These are phyloP conservation scores for Passer domesticus DNA, from an alignment of 2,113 vertebrate species.

Conservation along the genomic window DNA sequence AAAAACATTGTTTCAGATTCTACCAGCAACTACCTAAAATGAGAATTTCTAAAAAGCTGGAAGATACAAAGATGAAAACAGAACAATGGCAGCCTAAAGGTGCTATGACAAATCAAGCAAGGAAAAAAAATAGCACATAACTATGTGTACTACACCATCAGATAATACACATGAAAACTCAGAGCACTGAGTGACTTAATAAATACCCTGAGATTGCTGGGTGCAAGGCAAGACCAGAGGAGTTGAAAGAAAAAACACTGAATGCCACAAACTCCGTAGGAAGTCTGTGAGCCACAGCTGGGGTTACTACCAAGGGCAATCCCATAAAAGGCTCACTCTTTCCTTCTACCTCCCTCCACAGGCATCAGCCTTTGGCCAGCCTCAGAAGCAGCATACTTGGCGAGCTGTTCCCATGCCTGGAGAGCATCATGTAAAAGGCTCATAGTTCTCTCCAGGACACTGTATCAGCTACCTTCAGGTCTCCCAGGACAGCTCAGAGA, in stretches of 20 bases:
- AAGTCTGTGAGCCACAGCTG: neutral
- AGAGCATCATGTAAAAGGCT: neutral
- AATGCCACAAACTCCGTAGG: neutral
- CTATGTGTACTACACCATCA: neutral
- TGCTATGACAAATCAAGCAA: neutral
- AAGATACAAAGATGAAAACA: neutral
- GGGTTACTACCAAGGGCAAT: neutral
- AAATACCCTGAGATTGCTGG: neutral
- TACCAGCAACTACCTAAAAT: neutral
- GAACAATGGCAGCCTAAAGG: neutral
- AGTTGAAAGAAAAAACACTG: neutral
- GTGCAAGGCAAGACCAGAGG: neutral
- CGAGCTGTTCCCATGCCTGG: neutral
- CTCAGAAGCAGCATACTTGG: neutral
- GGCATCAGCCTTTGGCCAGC: neutral
- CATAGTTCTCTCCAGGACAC: accelerated
- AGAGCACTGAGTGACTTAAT: neutral
- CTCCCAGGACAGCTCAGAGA: neutral
- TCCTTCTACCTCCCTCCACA: neutral
- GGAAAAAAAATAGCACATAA: neutral
- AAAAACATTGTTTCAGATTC: neutral
- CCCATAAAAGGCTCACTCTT: neutral
- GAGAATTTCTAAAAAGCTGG: neutral
- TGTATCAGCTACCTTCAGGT: neutral
- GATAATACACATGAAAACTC: neutral